Conservation (phyloP, 2,797 vertebrate genomes). For the Cyclopterus lumpus region DNA sequence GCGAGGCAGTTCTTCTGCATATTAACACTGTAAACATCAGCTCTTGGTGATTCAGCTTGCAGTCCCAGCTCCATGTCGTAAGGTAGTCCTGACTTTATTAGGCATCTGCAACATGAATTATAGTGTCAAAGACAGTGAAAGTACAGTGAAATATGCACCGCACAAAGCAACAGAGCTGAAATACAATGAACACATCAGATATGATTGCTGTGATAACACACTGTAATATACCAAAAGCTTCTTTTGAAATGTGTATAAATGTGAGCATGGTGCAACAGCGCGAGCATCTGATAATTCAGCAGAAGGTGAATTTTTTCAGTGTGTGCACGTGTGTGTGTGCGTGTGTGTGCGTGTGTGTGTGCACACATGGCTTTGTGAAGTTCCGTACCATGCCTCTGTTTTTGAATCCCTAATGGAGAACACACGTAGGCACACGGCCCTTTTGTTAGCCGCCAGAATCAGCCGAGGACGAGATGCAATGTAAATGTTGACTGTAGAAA, state of each 20-base stretch:
- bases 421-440: neutral
- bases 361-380: neutral
- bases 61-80: neutral
- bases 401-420: constrained; percentile 19
- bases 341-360: neutral
- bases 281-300: constrained; percentile 16
- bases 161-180: neutral
- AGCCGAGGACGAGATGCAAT: constrained; percentile 20
- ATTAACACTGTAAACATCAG: neutral
- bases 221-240: neutral
- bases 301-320: neutral
- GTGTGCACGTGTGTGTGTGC: neutral
- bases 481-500: constrained; percentile 9
- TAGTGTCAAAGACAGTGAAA: neutral
- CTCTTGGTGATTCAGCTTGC: neutral
- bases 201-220: constrained; percentile 12
- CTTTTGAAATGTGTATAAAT: constrained; percentile 25
- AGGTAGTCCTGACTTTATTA: neutral
- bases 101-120: neutral
- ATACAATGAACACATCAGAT: constrained; percentile 9
- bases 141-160: neutral
- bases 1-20: neutral
- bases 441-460: constrained; percentile 6
- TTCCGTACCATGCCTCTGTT: constrained; percentile 21
- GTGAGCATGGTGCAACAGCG: constrained; percentile 4